These are phyloP conservation scores for Hippocampus abdominalis DNA, from an alignment of 2,113 vertebrate genomes.

Conservation along the genomic window DNA sequence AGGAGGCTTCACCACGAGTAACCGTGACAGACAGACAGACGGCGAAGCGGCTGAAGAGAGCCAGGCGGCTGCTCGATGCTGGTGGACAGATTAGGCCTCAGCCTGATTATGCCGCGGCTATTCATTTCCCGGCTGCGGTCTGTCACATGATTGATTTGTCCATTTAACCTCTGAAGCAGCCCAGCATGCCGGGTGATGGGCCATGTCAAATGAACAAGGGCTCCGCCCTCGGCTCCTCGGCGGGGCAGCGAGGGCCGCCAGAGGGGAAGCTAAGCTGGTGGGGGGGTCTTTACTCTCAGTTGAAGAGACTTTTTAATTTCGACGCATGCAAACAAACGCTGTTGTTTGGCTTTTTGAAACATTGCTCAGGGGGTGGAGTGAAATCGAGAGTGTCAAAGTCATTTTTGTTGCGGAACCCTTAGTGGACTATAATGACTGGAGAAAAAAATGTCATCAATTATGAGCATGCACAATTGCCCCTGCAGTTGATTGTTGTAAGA, in stretches of 20 bases:
- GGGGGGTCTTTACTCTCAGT: constrained; percentile 6
- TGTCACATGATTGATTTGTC: constrained; percentile 74
- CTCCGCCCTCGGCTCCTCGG: constrained; percentile 49
- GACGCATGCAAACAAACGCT: background rate
- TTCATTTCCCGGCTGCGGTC: constrained; percentile 70
- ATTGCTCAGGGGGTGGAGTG: background rate
- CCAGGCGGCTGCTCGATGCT: constrained; percentile 53
- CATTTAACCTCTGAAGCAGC: constrained; percentile 73
- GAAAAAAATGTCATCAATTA: background rate
- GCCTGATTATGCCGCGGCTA: constrained; percentile 68
- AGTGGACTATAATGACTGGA: no score
- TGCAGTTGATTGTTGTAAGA: no score
- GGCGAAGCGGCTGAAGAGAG: constrained; percentile 37
- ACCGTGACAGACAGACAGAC: constrained; percentile 37
- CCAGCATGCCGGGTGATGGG: constrained; percentile 61
- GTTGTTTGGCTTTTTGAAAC: background rate
- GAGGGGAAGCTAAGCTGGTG: constrained; percentile 5
- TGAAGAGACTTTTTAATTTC: background rate
- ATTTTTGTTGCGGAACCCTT: background rate
- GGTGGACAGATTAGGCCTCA: constrained; percentile 57
- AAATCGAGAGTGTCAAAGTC: background rate
- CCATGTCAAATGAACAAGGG: constrained; percentile 71
- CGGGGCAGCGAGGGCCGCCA: constrained; percentile 26
- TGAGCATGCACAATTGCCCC: no score
- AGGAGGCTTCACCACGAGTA: background rate